These are phyloP conservation scores for Lordiphosa stackelbergi DNA, from an alignment of 1,140 invertebrate species.

Conservation along the genomic window DNA sequence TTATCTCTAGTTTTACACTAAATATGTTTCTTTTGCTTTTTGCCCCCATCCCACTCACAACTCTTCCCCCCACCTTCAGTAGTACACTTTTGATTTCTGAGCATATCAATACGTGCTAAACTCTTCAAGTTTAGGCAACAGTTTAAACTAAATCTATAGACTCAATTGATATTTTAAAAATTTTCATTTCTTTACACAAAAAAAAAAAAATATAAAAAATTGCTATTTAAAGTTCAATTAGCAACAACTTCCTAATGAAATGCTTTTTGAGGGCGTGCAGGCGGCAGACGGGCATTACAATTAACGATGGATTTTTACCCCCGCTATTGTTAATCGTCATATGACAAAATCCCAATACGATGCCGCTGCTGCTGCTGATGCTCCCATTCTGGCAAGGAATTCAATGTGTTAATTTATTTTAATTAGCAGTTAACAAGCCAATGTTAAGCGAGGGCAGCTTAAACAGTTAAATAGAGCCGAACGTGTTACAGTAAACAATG, in stretches of 20 bases:
- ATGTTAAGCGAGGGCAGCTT: constrained; percentile 26
- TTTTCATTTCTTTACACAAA: constrained; percentile 6
- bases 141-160: too few species aligned
- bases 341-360: constrained; percentile 44
- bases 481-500: too few species aligned
- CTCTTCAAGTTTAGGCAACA: background rate
- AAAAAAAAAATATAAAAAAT: constrained; percentile 1
- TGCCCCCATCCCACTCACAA: too few species aligned
- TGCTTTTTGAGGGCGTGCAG: constrained; percentile 24
- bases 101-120: constrained; percentile 8
- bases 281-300: constrained; percentile 17
- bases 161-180: constrained; percentile 19
- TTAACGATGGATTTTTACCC: constrained; percentile 28
- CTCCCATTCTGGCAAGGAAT: constrained; percentile 19
- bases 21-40: too few species aligned
- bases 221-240: constrained; percentile 51
- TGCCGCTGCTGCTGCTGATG: background rate
- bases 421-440: constrained; percentile 60
- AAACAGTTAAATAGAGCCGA: too few species aligned
- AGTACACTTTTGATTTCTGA: constrained; percentile 2
- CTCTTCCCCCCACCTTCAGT: too few species aligned
- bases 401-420: constrained; percentile 67
- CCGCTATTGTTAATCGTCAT: constrained; percentile 34
- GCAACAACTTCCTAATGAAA: constrained; percentile 33
- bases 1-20: too few species aligned